A percentile compares a stretch with the other conserved stretches of the same genome.
Conservation (phyloP, 2,113 vertebrate genomes). For the Thryonomys swinderianus region DNA sequence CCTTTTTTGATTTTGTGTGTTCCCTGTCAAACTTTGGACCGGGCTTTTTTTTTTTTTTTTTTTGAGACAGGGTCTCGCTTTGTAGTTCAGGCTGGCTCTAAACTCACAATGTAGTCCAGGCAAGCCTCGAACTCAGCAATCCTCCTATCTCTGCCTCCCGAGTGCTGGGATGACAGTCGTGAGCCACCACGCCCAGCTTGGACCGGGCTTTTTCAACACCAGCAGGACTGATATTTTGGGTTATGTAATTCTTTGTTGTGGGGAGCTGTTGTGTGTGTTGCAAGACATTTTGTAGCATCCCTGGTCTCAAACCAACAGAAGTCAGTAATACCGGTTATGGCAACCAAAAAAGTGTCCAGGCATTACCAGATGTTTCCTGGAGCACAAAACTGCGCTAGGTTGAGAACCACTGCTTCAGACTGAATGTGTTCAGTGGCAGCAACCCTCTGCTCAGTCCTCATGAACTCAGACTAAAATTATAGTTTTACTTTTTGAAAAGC, state of each 20-base stretch:
- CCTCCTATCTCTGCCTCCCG: no score
- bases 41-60: no score
- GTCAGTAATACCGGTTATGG: not conserved
- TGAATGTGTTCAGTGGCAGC: not conserved
- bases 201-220: not conserved
- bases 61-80: no score
- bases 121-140: no score
- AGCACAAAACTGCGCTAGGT: not conserved
- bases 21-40: not conserved
- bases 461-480: conserved; percentile 5
- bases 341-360: not conserved
- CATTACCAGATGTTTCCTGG: not conserved
- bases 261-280: not conserved
- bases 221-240: not conserved
- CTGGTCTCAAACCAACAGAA: not conserved
- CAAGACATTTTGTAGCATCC: not conserved
- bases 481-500: not conserved
- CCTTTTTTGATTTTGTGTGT: not conserved
- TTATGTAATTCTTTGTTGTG: not conserved
- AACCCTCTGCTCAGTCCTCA: not conserved
- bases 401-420: conserved; percentile 25
- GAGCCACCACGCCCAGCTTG: no score
- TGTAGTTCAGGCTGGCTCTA: no score
- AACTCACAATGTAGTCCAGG: no score
- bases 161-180: no score